Percentiles rank a stretch among this genome's conserved stretches.
phyloP scores from a whole-genome alignment of 2,113 vertebrate species.

The Anthoscopus minutus region DNA sequence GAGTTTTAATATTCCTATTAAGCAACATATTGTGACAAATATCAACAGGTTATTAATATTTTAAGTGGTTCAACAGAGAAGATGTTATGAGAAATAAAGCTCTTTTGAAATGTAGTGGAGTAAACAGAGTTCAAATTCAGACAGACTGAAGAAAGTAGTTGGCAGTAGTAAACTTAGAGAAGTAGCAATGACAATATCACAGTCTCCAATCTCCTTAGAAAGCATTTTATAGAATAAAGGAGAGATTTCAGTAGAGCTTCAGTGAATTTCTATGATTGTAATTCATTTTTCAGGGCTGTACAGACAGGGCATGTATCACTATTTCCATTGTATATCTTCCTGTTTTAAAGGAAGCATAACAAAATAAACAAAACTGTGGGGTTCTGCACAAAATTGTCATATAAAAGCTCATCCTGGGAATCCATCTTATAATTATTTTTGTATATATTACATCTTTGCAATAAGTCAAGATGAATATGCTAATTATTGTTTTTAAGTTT shows the following conservation, averaged over 20 bases:
- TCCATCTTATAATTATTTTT: rapidly evolving
- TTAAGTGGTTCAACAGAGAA: neutral
- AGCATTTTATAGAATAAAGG: neutral
- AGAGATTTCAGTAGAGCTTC: neutral
- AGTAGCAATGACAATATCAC: neutral
- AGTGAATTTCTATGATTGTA: neutral
- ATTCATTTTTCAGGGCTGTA: neutral
- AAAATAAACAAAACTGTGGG: neutral
- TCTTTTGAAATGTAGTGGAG: neutral
- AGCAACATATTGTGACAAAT: neutral
- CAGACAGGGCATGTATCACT: neutral
- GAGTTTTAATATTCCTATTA: neutral
- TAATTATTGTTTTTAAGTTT: neutral
- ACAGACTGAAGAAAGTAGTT: neutral
- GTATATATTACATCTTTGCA: rapidly evolving
- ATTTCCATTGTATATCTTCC: neutral
- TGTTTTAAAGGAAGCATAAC: neutral
- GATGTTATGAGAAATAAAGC: neutral
- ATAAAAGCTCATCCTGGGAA: neutral
- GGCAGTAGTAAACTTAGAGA: neutral
- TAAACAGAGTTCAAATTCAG: neutral
- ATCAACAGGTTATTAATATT: neutral
- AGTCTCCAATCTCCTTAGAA: neutral
- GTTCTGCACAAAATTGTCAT: neutral
- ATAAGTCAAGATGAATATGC: neutral